Evolutionary conservation across 2,113 vertebrate genomes (phyloP), one percentile per base, ranked within the genome.

Genomic region (Numida meleagris): DNA sequence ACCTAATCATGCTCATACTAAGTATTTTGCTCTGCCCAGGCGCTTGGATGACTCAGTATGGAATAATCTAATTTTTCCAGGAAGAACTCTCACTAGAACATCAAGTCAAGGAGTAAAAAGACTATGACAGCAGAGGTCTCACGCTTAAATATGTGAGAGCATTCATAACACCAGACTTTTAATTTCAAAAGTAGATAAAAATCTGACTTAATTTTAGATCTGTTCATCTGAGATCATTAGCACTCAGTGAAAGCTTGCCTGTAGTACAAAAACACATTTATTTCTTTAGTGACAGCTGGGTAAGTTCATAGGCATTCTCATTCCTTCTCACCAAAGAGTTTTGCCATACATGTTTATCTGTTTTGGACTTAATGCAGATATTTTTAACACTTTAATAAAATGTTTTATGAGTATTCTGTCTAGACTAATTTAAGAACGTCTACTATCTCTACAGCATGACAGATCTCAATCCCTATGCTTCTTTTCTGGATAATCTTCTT

Each of bases 151-250:
- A 59, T 4, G 43, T 43, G 34, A 81, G 3, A 88, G 27, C 15
- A 88, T 90, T 74, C 8, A 17, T 46, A 94, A 65, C 25, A 62
- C n/a, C 27, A 92, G 23, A 48, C 7, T 86, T 90, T 63, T 67
- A 74, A 83, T 61, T 86, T 77, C 43, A 90, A 63, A 89, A 89
- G 74, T 42, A 88, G 75, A 86, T 90, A 77, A 83, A 84, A 81
- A 93, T 83, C 59, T 59, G 55, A 18, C 42, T 77, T 86, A 66
- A 89, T 75, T 91, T 72, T 59, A 84, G 57, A 16, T 81, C n/a
- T 65, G 51, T 24, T 88, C 15, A 51, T 75, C 73, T 84, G 62
- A 78, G 38, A 86, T 78, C 73, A 84, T 23, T 81, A 40, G 10
- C 63, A 76, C 59, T 88, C 59, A 51, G 33, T 78, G 61, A 81